These are phyloP conservation scores for Stegostoma tigrinum DNA, from an alignment of 2,113 vertebrate genomes.

Conservation along the genomic window DNA sequence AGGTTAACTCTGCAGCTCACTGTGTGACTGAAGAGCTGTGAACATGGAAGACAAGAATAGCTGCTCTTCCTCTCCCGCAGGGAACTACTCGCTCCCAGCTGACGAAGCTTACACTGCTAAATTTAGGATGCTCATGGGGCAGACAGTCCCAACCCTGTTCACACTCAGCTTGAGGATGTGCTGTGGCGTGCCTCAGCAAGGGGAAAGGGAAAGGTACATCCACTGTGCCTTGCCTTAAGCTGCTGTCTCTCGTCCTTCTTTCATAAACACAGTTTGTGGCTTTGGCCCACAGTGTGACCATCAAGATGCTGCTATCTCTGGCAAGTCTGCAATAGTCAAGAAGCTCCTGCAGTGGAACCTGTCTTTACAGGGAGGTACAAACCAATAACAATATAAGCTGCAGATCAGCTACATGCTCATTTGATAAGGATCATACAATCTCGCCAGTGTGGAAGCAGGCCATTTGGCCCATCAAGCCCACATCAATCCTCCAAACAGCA, in stretches of 20 bases:
- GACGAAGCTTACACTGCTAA: neutral
- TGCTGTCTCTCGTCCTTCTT: neutral
- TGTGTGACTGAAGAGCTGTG: neutral
- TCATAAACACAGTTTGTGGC: neutral
- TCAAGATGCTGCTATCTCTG: neutral
- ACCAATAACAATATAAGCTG: neutral
- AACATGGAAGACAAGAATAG: neutral
- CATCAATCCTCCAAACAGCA: no score
- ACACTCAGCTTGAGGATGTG: slow-evolving; percentile 20
- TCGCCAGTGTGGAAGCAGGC: no score
- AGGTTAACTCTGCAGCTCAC: neutral
- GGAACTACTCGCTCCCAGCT: neutral
- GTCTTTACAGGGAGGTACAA: neutral
- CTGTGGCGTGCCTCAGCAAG: neutral
- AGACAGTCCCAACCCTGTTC: neutral
- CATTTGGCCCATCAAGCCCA: no score
- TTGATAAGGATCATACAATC: no score
- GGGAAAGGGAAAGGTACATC: neutral
- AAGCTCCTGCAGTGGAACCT: neutral
- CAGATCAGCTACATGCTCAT: neutral
- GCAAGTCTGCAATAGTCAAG: neutral
- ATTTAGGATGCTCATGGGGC: neutral
- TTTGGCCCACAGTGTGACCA: neutral
- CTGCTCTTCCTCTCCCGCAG: neutral
- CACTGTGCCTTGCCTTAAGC: slow-evolving; percentile 13